Evolutionary conservation across 2,888 invertebrate species (phyloP), one percentile per base, ranked within the genome.

Genomic region (Amiota mariae): DNA sequence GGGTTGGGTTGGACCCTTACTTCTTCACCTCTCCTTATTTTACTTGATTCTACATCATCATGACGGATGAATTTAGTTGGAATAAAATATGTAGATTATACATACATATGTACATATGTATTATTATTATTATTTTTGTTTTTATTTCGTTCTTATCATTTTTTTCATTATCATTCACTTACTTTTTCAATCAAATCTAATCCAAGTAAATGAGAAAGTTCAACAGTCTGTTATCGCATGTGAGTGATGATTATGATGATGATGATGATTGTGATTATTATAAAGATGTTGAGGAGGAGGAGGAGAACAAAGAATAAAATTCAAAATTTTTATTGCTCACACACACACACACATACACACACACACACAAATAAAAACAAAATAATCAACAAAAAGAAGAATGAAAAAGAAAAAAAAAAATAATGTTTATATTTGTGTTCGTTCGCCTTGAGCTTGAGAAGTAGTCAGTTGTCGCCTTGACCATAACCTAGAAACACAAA

Each of bases 401-500:
- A 4, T 3, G 36, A 36, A 2, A 36, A 36, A 36, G 6, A 36
- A 6, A 36, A 36, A 36, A 1, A 6, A 2, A 36, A 2, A 36
- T 36, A 36, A 36, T 36, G 36, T 36, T 36, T 36, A 6, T 36
- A 36, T 36, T 36, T 36, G 36, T 36, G 36, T 36, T 36, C 36
- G 36, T 36, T 36, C 6, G 36, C 36, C 36, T 36, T 36, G 36
- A 36, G 36, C 36, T 36, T 36, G 36, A 36, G 36, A 36, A 36
- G 3, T 36, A 36, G 36, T 36, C 36, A 36, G 20, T 48, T 8
- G 47, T 66, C 48, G 47, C 64, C 64, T 66, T 66, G 64, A 66
- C 64, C 64, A 66, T 66, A 66, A 66, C 64, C 64, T 47, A 66
- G 64, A 47, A 66, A 48, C 47, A 36, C 20, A 57, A 47, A 46